Percentiles rank a stretch among this genome's conserved stretches.
Evolutionary conservation across 2,113 vertebrate genomes (phyloP).

Genomic region (Acinonyx jubatus): DNA sequence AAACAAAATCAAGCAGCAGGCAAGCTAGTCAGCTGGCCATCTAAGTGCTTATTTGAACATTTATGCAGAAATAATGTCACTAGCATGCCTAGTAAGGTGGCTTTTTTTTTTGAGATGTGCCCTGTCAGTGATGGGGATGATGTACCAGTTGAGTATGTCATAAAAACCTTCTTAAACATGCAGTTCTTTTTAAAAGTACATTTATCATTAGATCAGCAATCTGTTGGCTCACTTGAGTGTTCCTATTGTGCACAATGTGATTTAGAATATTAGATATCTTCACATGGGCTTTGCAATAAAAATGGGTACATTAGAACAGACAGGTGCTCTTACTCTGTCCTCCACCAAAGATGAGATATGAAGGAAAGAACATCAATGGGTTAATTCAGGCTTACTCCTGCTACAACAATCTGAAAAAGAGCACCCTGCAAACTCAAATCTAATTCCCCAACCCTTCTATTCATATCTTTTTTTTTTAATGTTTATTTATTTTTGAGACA

Average conservation of each 20-base stretch:
- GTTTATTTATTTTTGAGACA: too few species aligned
- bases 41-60: not conserved
- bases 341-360: not conserved
- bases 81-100: not conserved
- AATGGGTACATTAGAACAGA: not conserved
- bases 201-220: not conserved
- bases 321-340: not conserved
- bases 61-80: not conserved
- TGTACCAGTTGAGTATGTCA: not conserved
- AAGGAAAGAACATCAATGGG: not conserved
- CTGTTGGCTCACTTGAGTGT: not conserved
- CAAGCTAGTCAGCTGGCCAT: not conserved
- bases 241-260: not conserved
- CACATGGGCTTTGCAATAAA: not conserved
- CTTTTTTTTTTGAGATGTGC: not conserved
- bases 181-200: not conserved
- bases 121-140: not conserved
- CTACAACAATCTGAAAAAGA: not conserved
- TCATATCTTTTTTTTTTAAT: not conserved
- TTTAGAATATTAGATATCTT: not conserved
- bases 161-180: constrained; percentile 1
- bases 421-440: not conserved
- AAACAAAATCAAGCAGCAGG: constrained; percentile 21
- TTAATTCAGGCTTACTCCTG: not conserved
- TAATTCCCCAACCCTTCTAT: not conserved